Percentiles rank a stretch among this genome's conserved stretches.
Evolutionary conservation across 2,113 vertebrate genomes (phyloP).

Genomic region (Desmodus rotundus): DNA sequence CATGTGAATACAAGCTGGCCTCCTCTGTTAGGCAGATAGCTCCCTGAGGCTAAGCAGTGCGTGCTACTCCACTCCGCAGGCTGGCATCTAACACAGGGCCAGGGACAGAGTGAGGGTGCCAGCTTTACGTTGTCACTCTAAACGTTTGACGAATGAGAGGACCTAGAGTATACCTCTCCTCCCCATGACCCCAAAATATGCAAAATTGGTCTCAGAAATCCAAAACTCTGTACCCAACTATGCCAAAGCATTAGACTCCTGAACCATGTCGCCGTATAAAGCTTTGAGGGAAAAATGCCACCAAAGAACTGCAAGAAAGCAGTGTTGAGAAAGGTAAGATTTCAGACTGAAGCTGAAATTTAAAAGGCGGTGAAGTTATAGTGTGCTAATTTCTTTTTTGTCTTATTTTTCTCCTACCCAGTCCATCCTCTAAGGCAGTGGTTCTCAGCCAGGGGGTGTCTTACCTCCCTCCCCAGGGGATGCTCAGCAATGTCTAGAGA

Average conservation of each 20-base stretch:
- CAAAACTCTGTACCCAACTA: not conserved
- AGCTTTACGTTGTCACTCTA: not conserved
- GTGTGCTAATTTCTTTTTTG: not conserved
- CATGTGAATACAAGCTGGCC: not conserved
- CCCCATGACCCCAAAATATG: not conserved
- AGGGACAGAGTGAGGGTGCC: accelerated
- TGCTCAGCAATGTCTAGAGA: not conserved
- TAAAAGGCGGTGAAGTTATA: not conserved
- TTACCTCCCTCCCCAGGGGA: not conserved
- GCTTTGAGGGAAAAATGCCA: not conserved
- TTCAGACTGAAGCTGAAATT: not conserved
- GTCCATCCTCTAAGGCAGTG: not conserved
- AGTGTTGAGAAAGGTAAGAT: not conserved
- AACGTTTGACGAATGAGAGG: not conserved
- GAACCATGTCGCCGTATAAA: accelerated
- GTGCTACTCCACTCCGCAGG: not conserved
- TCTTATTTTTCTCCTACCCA: not conserved
- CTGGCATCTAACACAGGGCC: not conserved
- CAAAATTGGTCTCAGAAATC: not conserved
- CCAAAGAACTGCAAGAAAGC: not conserved
- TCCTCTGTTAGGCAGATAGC: not conserved
- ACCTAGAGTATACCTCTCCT: not conserved
- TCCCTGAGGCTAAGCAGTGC: not conserved
- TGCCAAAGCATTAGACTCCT: too few relatives aligned
- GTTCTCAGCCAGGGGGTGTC: not conserved